Percentiles rank a stretch among this genome's conserved stretches.
phyloP scores from a whole-genome alignment of 2,113 vertebrate species.

The Notiomystis cincta region DNA sequence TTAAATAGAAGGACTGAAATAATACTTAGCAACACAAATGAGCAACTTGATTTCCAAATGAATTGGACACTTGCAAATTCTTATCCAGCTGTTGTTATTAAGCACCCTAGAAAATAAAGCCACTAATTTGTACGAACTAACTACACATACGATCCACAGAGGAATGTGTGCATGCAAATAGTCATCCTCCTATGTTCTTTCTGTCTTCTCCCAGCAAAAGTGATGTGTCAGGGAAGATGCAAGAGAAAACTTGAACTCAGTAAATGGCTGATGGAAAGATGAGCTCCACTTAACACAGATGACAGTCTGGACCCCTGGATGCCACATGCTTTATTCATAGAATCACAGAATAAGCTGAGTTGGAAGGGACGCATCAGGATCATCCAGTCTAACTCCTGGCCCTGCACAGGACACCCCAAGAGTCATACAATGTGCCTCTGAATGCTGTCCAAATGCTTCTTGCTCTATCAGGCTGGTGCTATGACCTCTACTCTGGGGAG shows the following conservation, averaged over 20 bases:
- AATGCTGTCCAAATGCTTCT: not conserved
- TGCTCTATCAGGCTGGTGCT: not conserved
- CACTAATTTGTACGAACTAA: not conserved
- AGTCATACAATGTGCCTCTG: not conserved
- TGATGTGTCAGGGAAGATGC: not conserved
- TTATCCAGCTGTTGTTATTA: not conserved
- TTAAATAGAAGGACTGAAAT: not conserved
- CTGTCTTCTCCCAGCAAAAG: not conserved
- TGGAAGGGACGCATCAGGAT: not conserved
- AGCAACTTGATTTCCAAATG: not conserved
- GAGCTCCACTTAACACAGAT: not conserved
- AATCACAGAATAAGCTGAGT: not conserved
- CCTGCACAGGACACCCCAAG: not conserved
- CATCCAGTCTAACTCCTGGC: not conserved
- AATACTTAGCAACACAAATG: not conserved
- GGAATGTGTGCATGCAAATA: not conserved
- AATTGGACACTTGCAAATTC: not conserved
- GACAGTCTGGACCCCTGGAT: not conserved
- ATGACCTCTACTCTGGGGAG: not conserved
- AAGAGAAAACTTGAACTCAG: not conserved
- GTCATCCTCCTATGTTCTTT: not conserved
- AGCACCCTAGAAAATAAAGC: not conserved
- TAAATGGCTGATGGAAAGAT: not conserved
- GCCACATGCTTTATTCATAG: not conserved
- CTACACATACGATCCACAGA: not conserved